Percentiles rank a stretch among this genome's conserved stretches.
These are phyloP conservation scores for Hydrochoerus hydrochaeris DNA, from an alignment of 2,113 vertebrate genomes.

Conservation along the genomic window DNA sequence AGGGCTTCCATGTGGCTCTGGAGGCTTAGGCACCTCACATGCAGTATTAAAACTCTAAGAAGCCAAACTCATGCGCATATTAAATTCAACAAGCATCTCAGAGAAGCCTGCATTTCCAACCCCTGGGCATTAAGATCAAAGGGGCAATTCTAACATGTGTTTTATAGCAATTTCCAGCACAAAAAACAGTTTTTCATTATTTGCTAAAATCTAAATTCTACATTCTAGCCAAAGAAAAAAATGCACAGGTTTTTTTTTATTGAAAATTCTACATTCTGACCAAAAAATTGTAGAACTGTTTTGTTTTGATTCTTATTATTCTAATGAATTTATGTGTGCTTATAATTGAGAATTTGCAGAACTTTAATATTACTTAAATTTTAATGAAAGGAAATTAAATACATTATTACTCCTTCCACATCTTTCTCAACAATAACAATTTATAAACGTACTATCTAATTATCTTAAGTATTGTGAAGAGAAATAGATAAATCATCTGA, in stretches of 20 bases:
- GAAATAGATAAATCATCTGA: neutral
- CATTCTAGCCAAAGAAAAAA: neutral
- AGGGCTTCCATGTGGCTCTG: neutral
- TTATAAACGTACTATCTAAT: neutral
- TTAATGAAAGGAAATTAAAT: neutral
- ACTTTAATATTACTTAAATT: neutral
- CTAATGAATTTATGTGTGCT: neutral
- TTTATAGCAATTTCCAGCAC: neutral
- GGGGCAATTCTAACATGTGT: neutral
- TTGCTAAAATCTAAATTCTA: neutral
- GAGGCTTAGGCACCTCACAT: neutral
- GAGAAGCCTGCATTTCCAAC: neutral
- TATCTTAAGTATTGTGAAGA: neutral
- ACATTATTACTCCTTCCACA: neutral
- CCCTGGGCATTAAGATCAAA: neutral
- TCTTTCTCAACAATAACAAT: neutral
- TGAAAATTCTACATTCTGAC: neutral
- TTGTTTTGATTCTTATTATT: neutral
- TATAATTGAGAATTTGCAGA: neutral
- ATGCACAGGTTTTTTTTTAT: neutral
- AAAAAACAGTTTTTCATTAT: neutral
- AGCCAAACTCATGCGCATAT: accelerated
- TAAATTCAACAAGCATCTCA: neutral
- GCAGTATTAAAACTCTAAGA: neutral
- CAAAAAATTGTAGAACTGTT: neutral